phyloP scores from a whole-genome alignment of 1,140 invertebrate genomes.

The Physella acuta region DNA sequence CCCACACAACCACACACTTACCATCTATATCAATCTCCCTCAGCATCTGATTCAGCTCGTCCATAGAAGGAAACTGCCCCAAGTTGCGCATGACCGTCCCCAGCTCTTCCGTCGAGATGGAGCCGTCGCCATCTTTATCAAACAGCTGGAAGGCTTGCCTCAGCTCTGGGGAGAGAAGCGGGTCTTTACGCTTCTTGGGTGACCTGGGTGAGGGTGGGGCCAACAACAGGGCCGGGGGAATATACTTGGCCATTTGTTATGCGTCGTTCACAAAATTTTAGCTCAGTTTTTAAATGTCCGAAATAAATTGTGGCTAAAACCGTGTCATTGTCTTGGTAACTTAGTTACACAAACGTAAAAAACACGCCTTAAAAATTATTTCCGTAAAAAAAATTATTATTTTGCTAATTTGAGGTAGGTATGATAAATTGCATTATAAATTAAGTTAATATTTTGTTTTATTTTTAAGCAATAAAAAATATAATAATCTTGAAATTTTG shows the following conservation, averaged over 20 bases:
- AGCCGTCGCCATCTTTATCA: constrained; percentile 46
- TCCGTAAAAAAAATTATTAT: neutral
- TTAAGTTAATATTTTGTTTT: no score
- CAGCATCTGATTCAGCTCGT: constrained; percentile 70
- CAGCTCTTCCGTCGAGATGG: constrained; percentile 52
- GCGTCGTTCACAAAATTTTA: neutral
- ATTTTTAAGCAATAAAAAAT: no score
- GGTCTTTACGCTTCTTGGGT: constrained; percentile 12
- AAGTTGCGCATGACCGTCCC: constrained; percentile 54
- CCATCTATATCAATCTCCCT: constrained; percentile 87
- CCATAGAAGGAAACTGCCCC: constrained; percentile 50
- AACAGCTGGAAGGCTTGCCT: constrained; percentile 53
- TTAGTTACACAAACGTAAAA: no score
- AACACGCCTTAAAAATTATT: no score
- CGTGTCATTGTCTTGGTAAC: no score
- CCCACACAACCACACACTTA: no score
- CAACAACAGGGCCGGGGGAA: constrained; percentile 15
- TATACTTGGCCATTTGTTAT: constrained; percentile 8
- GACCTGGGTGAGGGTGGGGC: neutral
- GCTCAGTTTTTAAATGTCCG: neutral
- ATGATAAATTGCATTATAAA: neutral
- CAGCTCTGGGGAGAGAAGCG: constrained; percentile 39
- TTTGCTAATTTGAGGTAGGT: neutral
- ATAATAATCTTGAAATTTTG: no score
- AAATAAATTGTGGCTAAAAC: neutral